phyloP scores from a whole-genome alignment of 2,797 vertebrate species.

The Agapornis canus region DNA sequence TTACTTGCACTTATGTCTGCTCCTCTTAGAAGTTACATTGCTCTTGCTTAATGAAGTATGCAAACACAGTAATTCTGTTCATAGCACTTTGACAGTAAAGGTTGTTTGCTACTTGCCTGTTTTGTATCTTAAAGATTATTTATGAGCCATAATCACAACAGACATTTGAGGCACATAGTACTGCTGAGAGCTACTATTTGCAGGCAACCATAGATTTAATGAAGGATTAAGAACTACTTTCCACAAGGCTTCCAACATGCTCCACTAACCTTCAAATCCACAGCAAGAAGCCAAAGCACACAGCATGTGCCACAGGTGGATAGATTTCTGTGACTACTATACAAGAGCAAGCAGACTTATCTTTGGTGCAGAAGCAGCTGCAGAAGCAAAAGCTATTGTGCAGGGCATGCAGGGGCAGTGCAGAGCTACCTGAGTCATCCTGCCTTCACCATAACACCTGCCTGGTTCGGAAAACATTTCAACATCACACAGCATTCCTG shows the following conservation, averaged over 20 bases:
- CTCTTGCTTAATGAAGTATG: not conserved
- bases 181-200: not conserved
- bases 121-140: not conserved
- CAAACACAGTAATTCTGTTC: not conserved
- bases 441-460: not conserved
- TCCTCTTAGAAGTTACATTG: not conserved
- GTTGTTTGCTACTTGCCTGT: not conserved
- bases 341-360: not conserved
- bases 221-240: not conserved
- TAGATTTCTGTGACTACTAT: rapidly evolving
- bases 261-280: not conserved
- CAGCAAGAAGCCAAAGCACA: not conserved
- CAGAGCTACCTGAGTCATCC: not conserved
- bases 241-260: not conserved
- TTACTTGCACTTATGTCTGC: not conserved
- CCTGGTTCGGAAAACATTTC: not conserved
- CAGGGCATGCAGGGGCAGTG: not conserved
- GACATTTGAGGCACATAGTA: not conserved
- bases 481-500: not conserved
- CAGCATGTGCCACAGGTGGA: rapidly evolving
- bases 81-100: not conserved
- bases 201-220: not conserved
- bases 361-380: rapidly evolving
- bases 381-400: not conserved
- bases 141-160: not conserved